Conservation (phyloP, 2,113 vertebrate species). For the Telmatochromis sp. region DNA sequence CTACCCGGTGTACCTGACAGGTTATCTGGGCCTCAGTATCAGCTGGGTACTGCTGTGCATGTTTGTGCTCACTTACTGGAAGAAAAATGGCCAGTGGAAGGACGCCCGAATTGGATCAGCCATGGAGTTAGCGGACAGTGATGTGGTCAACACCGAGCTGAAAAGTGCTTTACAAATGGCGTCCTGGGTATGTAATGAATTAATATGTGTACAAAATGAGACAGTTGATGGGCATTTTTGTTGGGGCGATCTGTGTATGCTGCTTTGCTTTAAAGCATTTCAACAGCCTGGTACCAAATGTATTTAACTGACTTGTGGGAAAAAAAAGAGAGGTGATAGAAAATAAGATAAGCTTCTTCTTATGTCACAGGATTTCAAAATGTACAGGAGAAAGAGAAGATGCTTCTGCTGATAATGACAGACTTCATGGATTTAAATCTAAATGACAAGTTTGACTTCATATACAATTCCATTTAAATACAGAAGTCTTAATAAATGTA, state of each 20-base stretch:
- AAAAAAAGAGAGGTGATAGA: neutral
- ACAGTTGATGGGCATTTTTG: neutral
- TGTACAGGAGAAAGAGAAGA: neutral
- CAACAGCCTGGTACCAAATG: neutral
- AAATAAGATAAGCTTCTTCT: neutral
- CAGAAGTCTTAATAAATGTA: neutral
- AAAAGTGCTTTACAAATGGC: constrained; percentile 71
- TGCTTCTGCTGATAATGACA: neutral
- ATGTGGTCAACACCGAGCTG: constrained; percentile 77
- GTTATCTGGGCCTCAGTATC: constrained; percentile 81
- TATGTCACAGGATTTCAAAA: neutral
- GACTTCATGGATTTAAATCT: neutral
- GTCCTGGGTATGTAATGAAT: constrained; percentile 74
- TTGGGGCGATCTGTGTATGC: neutral
- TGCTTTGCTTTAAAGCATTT: neutral
- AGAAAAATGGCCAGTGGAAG: constrained; percentile 78
- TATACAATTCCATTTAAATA: neutral
- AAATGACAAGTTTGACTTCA: neutral
- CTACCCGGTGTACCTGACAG: constrained; percentile 82
- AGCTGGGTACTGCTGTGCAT: constrained; percentile 83
- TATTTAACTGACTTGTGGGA: neutral
- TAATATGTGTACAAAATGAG: neutral
- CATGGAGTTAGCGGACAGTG: constrained; percentile 79
- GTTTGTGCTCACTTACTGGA: constrained; percentile 81
- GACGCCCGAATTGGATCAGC: constrained; percentile 75